Base-by-base conservation (phyloP, 1,140 invertebrate species). In the Calliphora vicina region DNA sequence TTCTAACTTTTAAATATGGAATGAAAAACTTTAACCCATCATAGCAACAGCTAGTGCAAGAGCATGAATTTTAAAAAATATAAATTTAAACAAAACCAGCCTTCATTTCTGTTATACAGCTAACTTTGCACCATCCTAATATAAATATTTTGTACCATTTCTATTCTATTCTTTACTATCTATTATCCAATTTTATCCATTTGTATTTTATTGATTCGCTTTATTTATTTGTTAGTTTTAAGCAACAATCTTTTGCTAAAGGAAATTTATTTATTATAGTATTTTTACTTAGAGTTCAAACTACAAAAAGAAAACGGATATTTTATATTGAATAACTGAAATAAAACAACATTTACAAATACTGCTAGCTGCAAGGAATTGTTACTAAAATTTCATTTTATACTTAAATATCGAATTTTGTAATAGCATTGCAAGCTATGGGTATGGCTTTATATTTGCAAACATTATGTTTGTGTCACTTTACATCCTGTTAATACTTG, bases 401-500 rank as follows among this genome's bases (percentile, higher is more conserved):
- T 35, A 5, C 35, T 35, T 6, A 35, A 35, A 35, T 2, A 6
- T 35, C n/a, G n/a, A n/a, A n/a, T n/a, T n/a, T n/a, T n/a, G n/a
- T n/a, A n/a, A 35, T 35, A 2, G 35, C 10, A n/a, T 35, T 35
- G 35, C 35, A 35, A 2, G 6, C 5, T 35, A 35, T 0, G 45
- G 15, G 45, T 50, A 4, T 50, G 15, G 10, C 12, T 13, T 50
- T 17, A 10, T 67, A 67, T 57, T 57, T 67, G 61, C 20, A 67
- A n/a, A 67, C 61, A 67, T 67, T 67, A 20, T 67, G 5, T 67
- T 67, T 67, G 45, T 50, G 13, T 50, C n/a, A 67, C n/a, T 67
- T 67, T 67, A 67, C 61, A 67, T 67, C 61, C 61, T 67, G 61
- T 67, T 67, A 67, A 67, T 67, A n/a, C 61, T 67, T 67, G 61